phyloP scores from a whole-genome alignment of 2,888 invertebrate genomes.

The Napeogenes inachia region DNA sequence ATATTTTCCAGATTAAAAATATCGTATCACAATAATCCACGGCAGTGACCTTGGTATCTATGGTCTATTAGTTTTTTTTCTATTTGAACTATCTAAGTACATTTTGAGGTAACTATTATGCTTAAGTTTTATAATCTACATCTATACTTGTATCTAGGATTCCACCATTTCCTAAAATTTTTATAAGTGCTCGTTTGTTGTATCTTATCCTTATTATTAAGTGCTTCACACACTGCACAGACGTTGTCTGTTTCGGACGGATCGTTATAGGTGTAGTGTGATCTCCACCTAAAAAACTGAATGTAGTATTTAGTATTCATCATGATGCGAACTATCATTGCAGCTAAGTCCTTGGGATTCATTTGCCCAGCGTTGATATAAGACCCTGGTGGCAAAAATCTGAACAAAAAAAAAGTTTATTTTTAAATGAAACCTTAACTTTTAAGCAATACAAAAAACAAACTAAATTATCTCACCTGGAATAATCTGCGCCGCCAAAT shows the following conservation, averaged over 20 bases:
- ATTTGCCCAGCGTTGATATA: conserved; percentile 50
- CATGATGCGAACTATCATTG: conserved; percentile 44
- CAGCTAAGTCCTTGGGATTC: conserved; percentile 41
- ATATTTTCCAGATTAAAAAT: no score
- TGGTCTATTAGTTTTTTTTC: no score
- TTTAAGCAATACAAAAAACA: not conserved
- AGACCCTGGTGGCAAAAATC: conserved; percentile 63
- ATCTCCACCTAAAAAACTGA: conserved; percentile 53
- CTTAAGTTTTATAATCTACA: conserved; percentile 27
- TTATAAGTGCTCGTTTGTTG: conserved; percentile 39
- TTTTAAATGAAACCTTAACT: not conserved
- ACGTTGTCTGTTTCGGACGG: conserved; percentile 43
- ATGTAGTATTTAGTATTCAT: conserved; percentile 42
- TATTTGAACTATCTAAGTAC: not conserved
- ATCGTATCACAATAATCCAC: no score
- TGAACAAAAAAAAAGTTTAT: conserved; percentile 35
- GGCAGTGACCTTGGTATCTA: conserved; percentile 10
- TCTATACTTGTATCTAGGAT: conserved; percentile 39
- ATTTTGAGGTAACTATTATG: not conserved
- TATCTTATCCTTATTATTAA: conserved; percentile 42
- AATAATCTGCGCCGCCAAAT: conserved; percentile 82
- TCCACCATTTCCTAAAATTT: conserved; percentile 57
- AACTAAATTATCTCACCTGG: conserved; percentile 44
- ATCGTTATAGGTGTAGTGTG: conserved; percentile 43
- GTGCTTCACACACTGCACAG: conserved; percentile 51